Conservation (phyloP, 2,113 vertebrate genomes). For the Microtus pennsylvanicus region DNA sequence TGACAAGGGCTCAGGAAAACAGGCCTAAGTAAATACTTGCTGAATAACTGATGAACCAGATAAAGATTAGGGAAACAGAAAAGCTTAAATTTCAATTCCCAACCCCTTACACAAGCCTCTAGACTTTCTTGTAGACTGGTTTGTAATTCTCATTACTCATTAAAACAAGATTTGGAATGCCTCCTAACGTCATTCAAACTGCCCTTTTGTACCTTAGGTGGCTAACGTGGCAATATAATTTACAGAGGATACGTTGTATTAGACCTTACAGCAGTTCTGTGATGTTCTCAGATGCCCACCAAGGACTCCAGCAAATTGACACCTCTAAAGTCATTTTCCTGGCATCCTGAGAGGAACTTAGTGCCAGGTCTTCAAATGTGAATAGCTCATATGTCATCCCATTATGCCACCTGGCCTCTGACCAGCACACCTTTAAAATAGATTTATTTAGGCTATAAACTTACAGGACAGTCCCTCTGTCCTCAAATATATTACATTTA, state of each 20-base stretch:
- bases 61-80: conserved; percentile 53
- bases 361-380: conserved; percentile 76
- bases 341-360: conserved; percentile 51
- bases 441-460: conserved; percentile 81
- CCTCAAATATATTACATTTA: conserved; percentile 73
- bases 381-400: conserved; percentile 79
- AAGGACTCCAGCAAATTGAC: conserved; percentile 71
- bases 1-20: conserved; percentile 40
- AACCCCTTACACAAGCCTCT: background rate
- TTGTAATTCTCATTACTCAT: conserved; percentile 54
- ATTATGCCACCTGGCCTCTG: conserved; percentile 75
- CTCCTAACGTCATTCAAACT: conserved; percentile 61
- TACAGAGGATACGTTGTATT: conserved; percentile 74
- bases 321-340: conserved; percentile 77
- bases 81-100: conserved; percentile 37
- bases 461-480: conserved; percentile 73
- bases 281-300: conserved; percentile 75
- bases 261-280: conserved; percentile 43
- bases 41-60: conserved; percentile 62
- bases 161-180: conserved; percentile 64
- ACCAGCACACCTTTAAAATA: conserved; percentile 80
- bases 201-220: conserved; percentile 54
- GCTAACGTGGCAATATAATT: conserved; percentile 64
- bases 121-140: conserved; percentile 13
- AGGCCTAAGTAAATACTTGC: conserved; percentile 56